Percentiles rank a stretch among this genome's conserved stretches.
Conservation (phyloP, 2,888 invertebrate species). For the Drosophila formosana region DNA sequence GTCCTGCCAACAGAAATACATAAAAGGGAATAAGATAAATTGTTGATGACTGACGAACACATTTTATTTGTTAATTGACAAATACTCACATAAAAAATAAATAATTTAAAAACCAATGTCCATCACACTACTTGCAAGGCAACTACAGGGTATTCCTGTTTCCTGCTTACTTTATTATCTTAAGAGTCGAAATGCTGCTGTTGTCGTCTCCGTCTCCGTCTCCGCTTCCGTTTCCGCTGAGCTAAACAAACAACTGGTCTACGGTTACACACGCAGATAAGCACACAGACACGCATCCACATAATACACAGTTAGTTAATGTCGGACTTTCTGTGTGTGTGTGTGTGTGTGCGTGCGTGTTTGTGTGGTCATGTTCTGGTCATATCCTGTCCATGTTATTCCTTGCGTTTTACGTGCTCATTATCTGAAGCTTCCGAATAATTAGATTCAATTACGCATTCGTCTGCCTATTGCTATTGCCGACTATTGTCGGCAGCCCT, state of each 20-base stretch:
- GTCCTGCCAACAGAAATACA: too few species aligned
- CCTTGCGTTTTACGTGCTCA: conserved; percentile 72
- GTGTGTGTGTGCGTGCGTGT: neutral
- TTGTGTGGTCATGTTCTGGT: conserved; percentile 8
- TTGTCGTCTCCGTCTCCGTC: conserved; percentile 39
- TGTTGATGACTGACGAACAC: too few species aligned
- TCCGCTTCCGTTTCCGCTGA: conserved; percentile 29
- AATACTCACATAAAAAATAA: too few species aligned
- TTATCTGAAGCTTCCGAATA: conserved; percentile 73
- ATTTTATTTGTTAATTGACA: too few species aligned
- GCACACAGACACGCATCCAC: conserved; percentile 11
- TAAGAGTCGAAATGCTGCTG: conserved; percentile 37
- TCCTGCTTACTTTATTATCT: conserved; percentile 24
- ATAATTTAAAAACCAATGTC: too few species aligned
- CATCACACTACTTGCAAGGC: too few species aligned
- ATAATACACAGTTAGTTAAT: neutral
- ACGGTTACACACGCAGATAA: conserved; percentile 18
- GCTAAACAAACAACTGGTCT: conserved; percentile 11
- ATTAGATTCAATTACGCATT: conserved; percentile 75
- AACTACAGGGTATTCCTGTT: neutral
- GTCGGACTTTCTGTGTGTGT: conserved; percentile 15
- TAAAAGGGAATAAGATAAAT: too few species aligned
- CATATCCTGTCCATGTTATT: conserved; percentile 31
- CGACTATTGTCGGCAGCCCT: conserved; percentile 25
- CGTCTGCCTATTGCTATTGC: conserved; percentile 16